A percentile compares a stretch with the other conserved stretches of the same genome.
These are phyloP conservation scores for Callocephalon fimbriatum DNA, from an alignment of 2,113 vertebrate genomes.

Conservation along the genomic window DNA sequence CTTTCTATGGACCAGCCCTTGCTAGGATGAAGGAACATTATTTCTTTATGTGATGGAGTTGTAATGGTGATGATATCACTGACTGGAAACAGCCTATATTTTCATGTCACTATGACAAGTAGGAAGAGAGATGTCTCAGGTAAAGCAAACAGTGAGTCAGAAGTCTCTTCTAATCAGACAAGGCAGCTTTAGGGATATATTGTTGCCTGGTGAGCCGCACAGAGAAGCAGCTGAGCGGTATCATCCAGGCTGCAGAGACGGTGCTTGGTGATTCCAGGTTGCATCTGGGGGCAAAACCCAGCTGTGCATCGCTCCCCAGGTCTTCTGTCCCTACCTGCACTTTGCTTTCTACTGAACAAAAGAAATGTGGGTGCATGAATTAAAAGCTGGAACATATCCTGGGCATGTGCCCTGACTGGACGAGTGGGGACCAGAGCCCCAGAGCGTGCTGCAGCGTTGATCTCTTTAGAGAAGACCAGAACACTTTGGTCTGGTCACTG, in stretches of 20 bases:
- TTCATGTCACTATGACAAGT: not conserved
- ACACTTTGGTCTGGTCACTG: not conserved
- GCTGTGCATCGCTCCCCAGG: rapidly evolving
- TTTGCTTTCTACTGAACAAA: not conserved
- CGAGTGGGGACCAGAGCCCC: not conserved
- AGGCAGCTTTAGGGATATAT: not conserved
- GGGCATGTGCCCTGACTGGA: not conserved
- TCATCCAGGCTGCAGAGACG: not conserved
- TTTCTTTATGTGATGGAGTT: not conserved
- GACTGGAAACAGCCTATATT: not conserved
- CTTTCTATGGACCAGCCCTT: not conserved
- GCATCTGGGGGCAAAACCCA: not conserved
- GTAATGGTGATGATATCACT: not conserved
- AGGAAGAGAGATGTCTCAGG: constrained; percentile 9
- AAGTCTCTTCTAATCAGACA: constrained; percentile 15
- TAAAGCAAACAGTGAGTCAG: constrained; percentile 34
- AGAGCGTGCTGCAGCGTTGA: rapidly evolving
- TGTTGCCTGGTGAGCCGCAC: not conserved
- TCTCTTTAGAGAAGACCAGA: not conserved
- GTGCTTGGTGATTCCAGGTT: not conserved
- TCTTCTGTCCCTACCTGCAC: not conserved
- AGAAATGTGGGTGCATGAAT: not conserved
- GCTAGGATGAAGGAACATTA: not conserved
- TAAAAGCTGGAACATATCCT: not conserved
- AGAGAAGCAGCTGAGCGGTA: not conserved